These are phyloP conservation scores for Bombus breviceps DNA, from an alignment of 1,140 invertebrate genomes.

Conservation along the genomic window DNA sequence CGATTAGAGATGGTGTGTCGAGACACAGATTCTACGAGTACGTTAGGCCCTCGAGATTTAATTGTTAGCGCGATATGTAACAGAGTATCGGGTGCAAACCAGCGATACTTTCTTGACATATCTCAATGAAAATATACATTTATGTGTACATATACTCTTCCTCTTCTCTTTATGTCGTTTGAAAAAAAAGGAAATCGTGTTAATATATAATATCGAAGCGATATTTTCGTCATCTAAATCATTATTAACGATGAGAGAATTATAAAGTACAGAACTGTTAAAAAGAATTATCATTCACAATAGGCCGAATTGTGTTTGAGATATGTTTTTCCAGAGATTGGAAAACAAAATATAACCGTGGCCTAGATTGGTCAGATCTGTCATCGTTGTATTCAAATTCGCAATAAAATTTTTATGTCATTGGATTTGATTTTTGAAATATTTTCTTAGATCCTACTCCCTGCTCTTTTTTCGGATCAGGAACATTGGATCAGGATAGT, in stretches of 20 bases:
- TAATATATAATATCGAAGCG: neutral
- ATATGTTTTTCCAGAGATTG: neutral
- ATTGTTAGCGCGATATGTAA: slow-evolving; percentile 43
- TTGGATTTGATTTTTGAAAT: neutral
- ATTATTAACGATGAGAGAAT: neutral
- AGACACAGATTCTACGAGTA: neutral
- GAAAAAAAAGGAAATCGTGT: neutral
- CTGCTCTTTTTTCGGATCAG: neutral
- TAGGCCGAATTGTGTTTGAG: neutral
- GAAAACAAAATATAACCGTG: neutral
- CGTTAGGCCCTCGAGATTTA: slow-evolving; percentile 2
- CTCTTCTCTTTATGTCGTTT: neutral
- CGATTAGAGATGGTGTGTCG: neutral
- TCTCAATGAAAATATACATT: slow-evolving; percentile 32
- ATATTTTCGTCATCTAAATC: slow-evolving; percentile 10
- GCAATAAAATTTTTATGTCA: slow-evolving; percentile 47
- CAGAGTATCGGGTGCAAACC: neutral
- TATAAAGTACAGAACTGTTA: neutral
- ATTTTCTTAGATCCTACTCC: neutral
- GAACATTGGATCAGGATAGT: neutral
- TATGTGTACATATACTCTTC: slow-evolving; percentile 9
- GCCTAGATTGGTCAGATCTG: slow-evolving; percentile 16
- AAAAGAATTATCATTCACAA: neutral
- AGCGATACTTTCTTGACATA: slow-evolving; percentile 37
- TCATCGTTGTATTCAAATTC: slow-evolving; percentile 10